These are phyloP conservation scores for Sinocyclocheilus rhinocerous DNA, from an alignment of 2,113 vertebrate genomes.

Conservation along the genomic window DNA sequence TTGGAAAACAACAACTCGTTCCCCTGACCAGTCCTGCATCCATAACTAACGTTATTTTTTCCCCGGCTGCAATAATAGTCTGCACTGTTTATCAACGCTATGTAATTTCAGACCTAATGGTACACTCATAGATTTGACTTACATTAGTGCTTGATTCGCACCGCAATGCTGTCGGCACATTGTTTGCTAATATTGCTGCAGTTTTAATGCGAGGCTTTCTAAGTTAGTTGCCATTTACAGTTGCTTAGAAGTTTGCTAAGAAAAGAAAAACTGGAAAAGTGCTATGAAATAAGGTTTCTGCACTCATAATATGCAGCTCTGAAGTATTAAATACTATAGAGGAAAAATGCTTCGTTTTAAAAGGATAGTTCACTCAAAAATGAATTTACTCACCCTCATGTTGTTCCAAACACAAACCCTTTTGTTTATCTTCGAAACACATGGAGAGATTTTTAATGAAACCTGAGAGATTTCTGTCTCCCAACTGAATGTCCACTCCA, in stretches of 20 bases:
- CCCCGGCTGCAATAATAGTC: background rate
- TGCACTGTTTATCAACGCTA: background rate
- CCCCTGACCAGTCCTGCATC: slow-evolving; percentile 8
- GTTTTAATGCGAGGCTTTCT: background rate
- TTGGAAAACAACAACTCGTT: slow-evolving; percentile 3
- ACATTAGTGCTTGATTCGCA: background rate
- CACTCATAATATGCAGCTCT: slow-evolving; percentile 17
- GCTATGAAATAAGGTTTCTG: slow-evolving; percentile 41
- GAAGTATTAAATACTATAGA: slow-evolving; percentile 14
- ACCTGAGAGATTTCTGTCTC: background rate
- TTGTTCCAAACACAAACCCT: background rate
- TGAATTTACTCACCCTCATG: background rate
- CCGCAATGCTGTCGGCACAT: background rate
- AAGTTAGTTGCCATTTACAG: background rate
- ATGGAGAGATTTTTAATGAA: background rate
- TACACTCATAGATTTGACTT: slow-evolving; percentile 23
- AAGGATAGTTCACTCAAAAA: no score
- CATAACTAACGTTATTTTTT: background rate
- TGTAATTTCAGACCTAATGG: background rate
- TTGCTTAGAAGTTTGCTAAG: background rate
- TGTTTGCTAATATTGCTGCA: background rate
- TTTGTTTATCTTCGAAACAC: no score
- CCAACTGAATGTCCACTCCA: background rate
- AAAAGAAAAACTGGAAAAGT: slow-evolving; percentile 21
- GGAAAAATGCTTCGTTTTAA: background rate